These are phyloP conservation scores for Rhizomys pruinosus DNA, from an alignment of 2,113 vertebrate species.

Conservation along the genomic window DNA sequence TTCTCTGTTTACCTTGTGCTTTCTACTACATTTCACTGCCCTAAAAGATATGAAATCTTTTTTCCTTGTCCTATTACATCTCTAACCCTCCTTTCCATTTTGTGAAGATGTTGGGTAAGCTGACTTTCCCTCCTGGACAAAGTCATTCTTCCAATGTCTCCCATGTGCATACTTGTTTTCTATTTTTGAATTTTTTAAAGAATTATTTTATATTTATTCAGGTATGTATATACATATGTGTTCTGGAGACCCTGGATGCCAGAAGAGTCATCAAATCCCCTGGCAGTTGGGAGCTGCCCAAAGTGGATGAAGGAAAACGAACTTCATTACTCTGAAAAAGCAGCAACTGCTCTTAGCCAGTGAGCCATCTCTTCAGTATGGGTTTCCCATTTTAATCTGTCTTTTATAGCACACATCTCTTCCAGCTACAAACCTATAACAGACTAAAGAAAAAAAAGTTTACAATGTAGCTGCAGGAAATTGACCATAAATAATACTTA, in stretches of 20 bases:
- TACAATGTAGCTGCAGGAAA: background rate
- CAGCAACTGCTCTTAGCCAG: background rate
- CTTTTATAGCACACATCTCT: background rate
- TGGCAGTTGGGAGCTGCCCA: too few species aligned
- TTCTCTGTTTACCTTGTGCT: background rate
- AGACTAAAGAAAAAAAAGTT: background rate
- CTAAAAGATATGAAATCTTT: background rate
- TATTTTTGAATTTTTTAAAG: too few species aligned
- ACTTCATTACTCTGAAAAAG: background rate
- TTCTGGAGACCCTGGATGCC: too few species aligned
- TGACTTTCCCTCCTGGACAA: background rate
- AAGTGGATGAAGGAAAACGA: background rate
- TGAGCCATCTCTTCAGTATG: background rate
- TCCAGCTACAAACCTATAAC: background rate
- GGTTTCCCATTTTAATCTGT: background rate
- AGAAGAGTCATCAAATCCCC: too few species aligned
- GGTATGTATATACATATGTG: too few species aligned
- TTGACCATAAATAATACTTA: background rate
- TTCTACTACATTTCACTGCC: background rate
- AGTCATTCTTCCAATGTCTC: background rate
- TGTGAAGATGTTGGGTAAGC: background rate
- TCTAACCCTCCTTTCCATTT: background rate
- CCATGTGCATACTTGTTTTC: background rate
- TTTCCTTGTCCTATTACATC: background rate
- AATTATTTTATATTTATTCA: background rate